Evolutionary conservation across 2,797 vertebrate genomes (phyloP).

Genomic region (Aldrovandia affinis): DNA sequence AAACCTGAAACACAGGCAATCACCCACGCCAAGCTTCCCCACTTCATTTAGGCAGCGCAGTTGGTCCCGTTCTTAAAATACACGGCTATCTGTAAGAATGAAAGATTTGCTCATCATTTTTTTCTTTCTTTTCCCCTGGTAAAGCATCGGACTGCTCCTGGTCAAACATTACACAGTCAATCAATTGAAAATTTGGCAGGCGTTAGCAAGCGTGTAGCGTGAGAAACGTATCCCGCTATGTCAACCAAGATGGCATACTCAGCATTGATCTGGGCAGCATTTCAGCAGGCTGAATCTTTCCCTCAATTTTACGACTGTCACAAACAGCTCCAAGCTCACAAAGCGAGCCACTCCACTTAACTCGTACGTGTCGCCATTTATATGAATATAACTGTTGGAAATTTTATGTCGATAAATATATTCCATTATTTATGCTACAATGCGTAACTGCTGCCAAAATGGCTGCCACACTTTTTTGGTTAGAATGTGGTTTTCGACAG

Average conservation of each 20-base stretch:
- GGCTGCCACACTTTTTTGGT: background rate
- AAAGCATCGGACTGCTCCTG: constrained; percentile 18
- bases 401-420: background rate
- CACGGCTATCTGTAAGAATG: constrained; percentile 37
- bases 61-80: constrained; percentile 29
- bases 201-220: constrained; percentile 34
- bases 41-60: constrained; percentile 30
- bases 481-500: background rate
- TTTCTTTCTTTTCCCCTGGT: constrained; percentile 38
- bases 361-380: background rate
- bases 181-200: constrained; percentile 33
- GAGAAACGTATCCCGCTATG: constrained; percentile 22
- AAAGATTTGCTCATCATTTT: constrained; percentile 42
- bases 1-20: constrained; percentile 45
- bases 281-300: background rate
- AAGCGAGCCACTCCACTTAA: background rate
- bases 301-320: background rate
- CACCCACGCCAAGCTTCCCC: constrained; percentile 31
- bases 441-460: background rate
- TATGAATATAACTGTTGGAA: background rate
- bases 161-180: constrained; percentile 27
- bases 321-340: background rate
- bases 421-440: background rate
- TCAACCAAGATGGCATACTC: constrained; percentile 34
- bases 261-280: constrained; percentile 28